Conservation (phyloP, 2,888 invertebrate species). For the Spicauda simplicius region DNA sequence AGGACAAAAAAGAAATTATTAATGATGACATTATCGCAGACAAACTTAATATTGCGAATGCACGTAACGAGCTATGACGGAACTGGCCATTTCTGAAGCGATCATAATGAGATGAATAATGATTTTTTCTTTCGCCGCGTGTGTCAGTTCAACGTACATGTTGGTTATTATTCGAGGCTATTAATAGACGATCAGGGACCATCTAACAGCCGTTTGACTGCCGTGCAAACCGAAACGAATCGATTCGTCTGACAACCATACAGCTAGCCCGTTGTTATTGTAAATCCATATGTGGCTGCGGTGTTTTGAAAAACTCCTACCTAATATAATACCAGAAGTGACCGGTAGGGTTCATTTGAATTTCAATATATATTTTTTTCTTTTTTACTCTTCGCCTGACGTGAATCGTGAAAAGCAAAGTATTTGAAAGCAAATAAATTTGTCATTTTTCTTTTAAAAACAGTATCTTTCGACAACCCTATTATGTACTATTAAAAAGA, state of each 20-base stretch:
- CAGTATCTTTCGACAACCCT: too few relatives aligned
- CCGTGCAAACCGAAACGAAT: conserved; percentile 52
- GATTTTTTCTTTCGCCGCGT: conserved; percentile 27
- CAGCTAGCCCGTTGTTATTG: conserved; percentile 13
- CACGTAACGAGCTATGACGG: background rate
- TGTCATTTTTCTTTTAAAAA: too few relatives aligned
- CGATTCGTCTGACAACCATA: conserved; percentile 49
- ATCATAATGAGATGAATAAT: conserved; percentile 27
- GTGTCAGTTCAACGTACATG: conserved; percentile 23
- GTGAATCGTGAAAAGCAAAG: too few relatives aligned
- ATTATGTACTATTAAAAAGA: too few relatives aligned
- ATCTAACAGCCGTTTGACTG: conserved; percentile 47
- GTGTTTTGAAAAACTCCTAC: too few relatives aligned
- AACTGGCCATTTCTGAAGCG: background rate
- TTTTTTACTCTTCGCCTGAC: too few relatives aligned
- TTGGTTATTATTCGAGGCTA: conserved; percentile 53
- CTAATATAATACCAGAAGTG: too few relatives aligned
- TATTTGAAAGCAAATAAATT: too few relatives aligned
- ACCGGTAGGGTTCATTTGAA: too few relatives aligned
- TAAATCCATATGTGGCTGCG: background rate
- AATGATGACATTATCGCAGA: background rate
- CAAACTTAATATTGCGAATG: background rate
- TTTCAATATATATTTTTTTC: too few relatives aligned
- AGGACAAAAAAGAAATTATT: too few relatives aligned
- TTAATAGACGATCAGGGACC: conserved; percentile 52